Evolutionary conservation across 2,797 vertebrate species (phyloP).

Genomic region (Anabas testudineus): DNA sequence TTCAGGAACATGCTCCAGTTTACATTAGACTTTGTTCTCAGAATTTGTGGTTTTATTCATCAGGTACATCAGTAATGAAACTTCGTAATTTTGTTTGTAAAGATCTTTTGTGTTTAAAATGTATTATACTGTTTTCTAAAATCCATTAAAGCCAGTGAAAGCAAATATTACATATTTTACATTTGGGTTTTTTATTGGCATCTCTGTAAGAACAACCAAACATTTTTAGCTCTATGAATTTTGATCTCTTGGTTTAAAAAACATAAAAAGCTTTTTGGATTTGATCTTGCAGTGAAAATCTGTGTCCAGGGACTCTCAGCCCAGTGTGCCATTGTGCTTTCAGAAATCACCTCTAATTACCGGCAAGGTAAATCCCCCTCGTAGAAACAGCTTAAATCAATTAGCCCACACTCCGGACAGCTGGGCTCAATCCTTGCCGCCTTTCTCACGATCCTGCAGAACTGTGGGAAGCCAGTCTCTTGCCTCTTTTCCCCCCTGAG

Average conservation of each 20-base stretch:
- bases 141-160: neutral
- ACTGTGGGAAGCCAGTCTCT: constrained; percentile 62
- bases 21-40: too few relatives aligned
- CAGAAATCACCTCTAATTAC: constrained; percentile 73
- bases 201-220: neutral
- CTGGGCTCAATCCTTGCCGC: constrained; percentile 61
- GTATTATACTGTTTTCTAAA: neutral
- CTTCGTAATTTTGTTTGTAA: too few relatives aligned
- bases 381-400: constrained; percentile 75
- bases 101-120: neutral
- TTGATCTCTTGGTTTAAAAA: constrained; percentile 1
- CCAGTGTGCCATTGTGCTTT: constrained; percentile 43
- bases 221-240: neutral
- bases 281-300: constrained; percentile 38
- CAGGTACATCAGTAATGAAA: too few relatives aligned
- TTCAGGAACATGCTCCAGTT: too few relatives aligned
- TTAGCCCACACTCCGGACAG: constrained; percentile 63
- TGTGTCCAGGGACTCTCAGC: constrained; percentile 27
- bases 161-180: neutral
- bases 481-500: constrained; percentile 16
- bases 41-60: too few relatives aligned
- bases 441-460: constrained; percentile 77
- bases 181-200: neutral
- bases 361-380: constrained; percentile 58
- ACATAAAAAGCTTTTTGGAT: constrained; percentile 11